phyloP scores from a whole-genome alignment of 2,888 invertebrate genomes.

The Calliopum simillimum region DNA sequence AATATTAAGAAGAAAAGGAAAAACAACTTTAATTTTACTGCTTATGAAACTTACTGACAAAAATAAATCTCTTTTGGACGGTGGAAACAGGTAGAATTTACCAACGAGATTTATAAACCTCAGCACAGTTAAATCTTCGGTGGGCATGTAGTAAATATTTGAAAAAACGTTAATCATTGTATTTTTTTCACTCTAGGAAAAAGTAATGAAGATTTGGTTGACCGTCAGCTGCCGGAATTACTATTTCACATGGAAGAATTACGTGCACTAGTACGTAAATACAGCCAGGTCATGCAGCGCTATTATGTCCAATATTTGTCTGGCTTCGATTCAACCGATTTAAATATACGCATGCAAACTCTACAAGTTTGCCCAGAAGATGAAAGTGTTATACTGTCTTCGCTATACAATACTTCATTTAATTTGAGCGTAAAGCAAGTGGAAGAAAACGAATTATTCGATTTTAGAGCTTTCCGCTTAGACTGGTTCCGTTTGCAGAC shows the following conservation, averaged over 20 bases:
- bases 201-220: slow-evolving; percentile 92
- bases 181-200: slow-evolving; percentile 52
- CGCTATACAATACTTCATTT: slow-evolving; percentile 89
- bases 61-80: too few relatives aligned
- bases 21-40: too few relatives aligned
- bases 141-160: too few relatives aligned
- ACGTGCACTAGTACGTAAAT: slow-evolving; percentile 92
- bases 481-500: slow-evolving; percentile 99
- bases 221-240: slow-evolving; percentile 95
- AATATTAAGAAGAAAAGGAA: neutral
- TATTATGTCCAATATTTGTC: slow-evolving; percentile 98
- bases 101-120: too few relatives aligned
- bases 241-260: slow-evolving; percentile 99
- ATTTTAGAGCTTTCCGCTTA: slow-evolving; percentile 92
- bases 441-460: slow-evolving; percentile 94
- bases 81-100: too few relatives aligned
- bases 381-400: slow-evolving; percentile 93
- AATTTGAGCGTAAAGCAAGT: slow-evolving; percentile 92
- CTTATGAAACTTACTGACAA: too few relatives aligned
- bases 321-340: slow-evolving; percentile 93
- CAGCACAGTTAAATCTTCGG: too few relatives aligned
- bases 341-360: slow-evolving; percentile 88
- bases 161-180: neutral
- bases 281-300: slow-evolving; percentile 95
- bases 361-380: slow-evolving; percentile 91